phyloP scores from a whole-genome alignment of 2,888 invertebrate species.

The Trissoscelio sp. region DNA sequence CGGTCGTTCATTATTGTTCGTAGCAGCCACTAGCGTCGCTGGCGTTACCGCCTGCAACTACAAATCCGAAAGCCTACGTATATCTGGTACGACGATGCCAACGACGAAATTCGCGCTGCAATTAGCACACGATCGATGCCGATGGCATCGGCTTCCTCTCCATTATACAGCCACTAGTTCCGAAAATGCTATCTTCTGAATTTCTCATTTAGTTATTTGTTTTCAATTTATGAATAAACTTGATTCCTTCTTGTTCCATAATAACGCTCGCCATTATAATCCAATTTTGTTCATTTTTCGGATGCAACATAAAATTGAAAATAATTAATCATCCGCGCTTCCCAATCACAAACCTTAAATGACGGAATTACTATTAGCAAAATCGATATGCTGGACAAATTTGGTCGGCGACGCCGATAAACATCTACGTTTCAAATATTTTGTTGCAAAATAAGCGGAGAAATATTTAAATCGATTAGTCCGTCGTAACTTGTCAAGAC shows the following conservation, averaged over 20 bases:
- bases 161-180: constrained; percentile 58
- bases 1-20: constrained; percentile 83
- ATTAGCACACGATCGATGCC: constrained; percentile 77
- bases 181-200: constrained; percentile 41
- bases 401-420: constrained; percentile 21
- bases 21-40: constrained; percentile 77
- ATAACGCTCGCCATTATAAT: neutral
- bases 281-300: neutral
- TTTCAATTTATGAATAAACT: constrained; percentile 29
- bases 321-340: constrained; percentile 15
- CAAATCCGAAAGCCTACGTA: constrained; percentile 74
- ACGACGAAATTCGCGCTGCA: constrained; percentile 76
- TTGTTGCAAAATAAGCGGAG: constrained; percentile 21
- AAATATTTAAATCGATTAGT: constrained; percentile 57
- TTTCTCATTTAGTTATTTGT: constrained; percentile 35
- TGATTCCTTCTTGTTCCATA: neutral
- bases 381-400: constrained; percentile 34
- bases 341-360: constrained; percentile 11
- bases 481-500: constrained; percentile 55
- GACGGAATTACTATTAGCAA: constrained; percentile 2
- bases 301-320: neutral
- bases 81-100: constrained; percentile 68
- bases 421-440: constrained; percentile 21
- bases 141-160: constrained; percentile 71
- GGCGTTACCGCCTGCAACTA: constrained; percentile 73